Evolutionary conservation across 2,888 invertebrate genomes (phyloP), one percentile per base, ranked within the genome.

Genomic region (Heliconius cydno): DNA sequence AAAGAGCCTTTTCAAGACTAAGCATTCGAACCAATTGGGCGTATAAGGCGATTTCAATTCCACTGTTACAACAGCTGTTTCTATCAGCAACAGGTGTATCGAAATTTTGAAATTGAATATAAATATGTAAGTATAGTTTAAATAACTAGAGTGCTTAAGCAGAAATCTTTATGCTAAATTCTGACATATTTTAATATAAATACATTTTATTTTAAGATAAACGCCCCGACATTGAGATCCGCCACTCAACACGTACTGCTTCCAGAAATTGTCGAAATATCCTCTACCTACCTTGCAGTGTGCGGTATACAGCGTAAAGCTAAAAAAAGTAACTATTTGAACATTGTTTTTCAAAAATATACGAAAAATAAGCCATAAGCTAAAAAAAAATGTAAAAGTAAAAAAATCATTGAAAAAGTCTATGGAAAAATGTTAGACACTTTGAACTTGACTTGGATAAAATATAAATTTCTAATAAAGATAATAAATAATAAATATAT

Each of bases 41-140:
- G n/a, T 68, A 15, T n/a, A 68, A 68, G n/a, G n/a, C 38, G 68
- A 67, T 25, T 38, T 25, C 13, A 38, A 38, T 41, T n/a, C 38
- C 30, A 38, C n/a, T 68, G 38, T 41, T 41, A 41, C 68, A 68
- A 41, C 68, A 68, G n/a, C 68, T 68, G 68, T 38, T 68, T 12
- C 38, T 38, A 41, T 68, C n/a, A n/a, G 25, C 38, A 38, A 68
- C 68, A 38, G 68, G n/a, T 68, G 68, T n/a, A n/a, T n/a, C n/a
- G 38, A 38, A 68, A 68, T 68, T 68, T 38, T n/a, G 13, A 68
- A 68, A 68, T 68, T 68, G 3, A 12, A 38, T n/a, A 19, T 67
- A 67, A 3, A 60, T 22, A 15, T 5, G 0, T 30, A 30, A 30
- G 30, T 30, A 30, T 30, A 38, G n/a, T n/a, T 68, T 68, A 68